Evolutionary conservation across 1,140 invertebrate genomes (phyloP).

Genomic region (Bombus confusus): DNA sequence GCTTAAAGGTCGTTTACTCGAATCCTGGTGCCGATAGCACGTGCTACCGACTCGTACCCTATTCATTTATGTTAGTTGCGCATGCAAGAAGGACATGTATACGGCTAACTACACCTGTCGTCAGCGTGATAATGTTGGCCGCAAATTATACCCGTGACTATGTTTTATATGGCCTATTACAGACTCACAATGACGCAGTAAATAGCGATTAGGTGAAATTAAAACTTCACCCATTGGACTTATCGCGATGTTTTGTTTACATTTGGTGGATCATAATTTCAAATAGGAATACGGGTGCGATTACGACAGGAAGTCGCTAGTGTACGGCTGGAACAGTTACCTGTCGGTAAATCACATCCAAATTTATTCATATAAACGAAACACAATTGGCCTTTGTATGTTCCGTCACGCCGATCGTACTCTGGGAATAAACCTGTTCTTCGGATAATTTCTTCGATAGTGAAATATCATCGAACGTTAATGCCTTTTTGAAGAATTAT

Average conservation of each 20-base stretch:
- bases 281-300: slow-evolving; percentile 49
- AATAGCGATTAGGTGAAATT: slow-evolving; percentile 69
- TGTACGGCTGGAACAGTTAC: slow-evolving; percentile 25
- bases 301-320: slow-evolving; percentile 30
- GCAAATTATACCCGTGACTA: slow-evolving; percentile 66
- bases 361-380: slow-evolving; percentile 4
- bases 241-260: slow-evolving; percentile 69
- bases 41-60: slow-evolving; percentile 52
- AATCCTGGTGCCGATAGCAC: slow-evolving; percentile 55
- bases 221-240: slow-evolving; percentile 60
- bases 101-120: slow-evolving; percentile 71
- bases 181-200: slow-evolving; percentile 60
- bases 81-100: slow-evolving; percentile 73
- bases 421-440: neutral
- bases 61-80: slow-evolving; percentile 71
- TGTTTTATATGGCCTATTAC: slow-evolving; percentile 68
- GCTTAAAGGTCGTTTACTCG: slow-evolving; percentile 50
- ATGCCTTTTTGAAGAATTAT: neutral
- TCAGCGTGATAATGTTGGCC: slow-evolving; percentile 67
- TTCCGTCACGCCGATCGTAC: neutral
- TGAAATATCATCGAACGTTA: neutral
- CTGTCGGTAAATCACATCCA: slow-evolving; percentile 26
- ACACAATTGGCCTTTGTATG: neutral
- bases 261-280: slow-evolving; percentile 62
- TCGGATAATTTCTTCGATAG: neutral